Base-by-base conservation (phyloP, 2,113 vertebrate genomes). In the Rhea pennata region DNA sequence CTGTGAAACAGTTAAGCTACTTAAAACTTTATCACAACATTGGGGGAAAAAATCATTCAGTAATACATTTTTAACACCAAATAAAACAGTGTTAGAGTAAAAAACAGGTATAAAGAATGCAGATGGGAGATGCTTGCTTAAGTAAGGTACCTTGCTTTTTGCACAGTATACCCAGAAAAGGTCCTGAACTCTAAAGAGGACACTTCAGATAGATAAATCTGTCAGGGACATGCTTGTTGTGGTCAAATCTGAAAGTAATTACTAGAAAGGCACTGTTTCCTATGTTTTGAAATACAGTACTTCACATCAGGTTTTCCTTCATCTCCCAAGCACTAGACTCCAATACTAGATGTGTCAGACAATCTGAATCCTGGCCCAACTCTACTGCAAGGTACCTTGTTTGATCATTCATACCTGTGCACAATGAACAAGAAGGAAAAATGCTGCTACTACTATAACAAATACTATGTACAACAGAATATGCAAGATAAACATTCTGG, bases 401-500 rank as follows among this genome's bases (percentile, higher is more conserved):
- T 77, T 66, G 62, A 70, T 27, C 6, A 46, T 54, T 79, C 80
- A 39, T 50, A 36, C 10, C 88, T 75, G 9, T 65, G n/a, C 31
- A 76, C 46, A 90, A 9, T 53, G 59, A 62, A 59, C 56, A 59
- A n/a, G 36, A 71, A 59, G 26, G 42, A 20, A 15, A 83, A 67
- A 54, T 12, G 29, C 44, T n/a, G 27, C 15, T 73, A 40, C 44
- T 44, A 0, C 36, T 36, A 6, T 20, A 48, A 67, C 48, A 83
- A 70, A 0, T 15, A 14, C 54, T 58, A 58, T 0, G 1, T 56
- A n/a, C 20, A 40, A 23, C 16, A 10, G 9, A 84, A 73, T 23
- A 11, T 71, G 21, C 22, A 90, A 83, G 17, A 61, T 59, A 44
- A 54, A 39, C 10, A 12, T 51, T 77, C 56, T 50, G 8, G 31